phyloP scores from a whole-genome alignment of 2,797 vertebrate genomes.

The Arrhamphus sclerolepis region DNA sequence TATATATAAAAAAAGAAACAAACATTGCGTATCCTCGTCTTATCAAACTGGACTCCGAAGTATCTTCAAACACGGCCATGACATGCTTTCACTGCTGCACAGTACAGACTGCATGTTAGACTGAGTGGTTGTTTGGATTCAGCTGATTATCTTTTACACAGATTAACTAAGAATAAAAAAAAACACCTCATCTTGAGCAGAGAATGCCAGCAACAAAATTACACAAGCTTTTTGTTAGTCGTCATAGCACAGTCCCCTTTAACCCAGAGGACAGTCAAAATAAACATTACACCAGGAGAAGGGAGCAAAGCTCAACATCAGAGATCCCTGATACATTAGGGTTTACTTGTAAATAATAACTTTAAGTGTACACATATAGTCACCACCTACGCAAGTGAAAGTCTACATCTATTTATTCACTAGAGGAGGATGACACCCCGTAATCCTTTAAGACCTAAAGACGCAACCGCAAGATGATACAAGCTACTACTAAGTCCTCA shows the following conservation, averaged over 20 bases:
- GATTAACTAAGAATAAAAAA: conserved; percentile 25
- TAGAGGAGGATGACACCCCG: conserved; percentile 4
- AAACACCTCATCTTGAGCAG: conserved; percentile 14
- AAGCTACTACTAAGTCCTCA: conserved; percentile 7
- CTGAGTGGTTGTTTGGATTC: not conserved
- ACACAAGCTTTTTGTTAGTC: conserved; percentile 20
- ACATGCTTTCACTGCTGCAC: conserved; percentile 6
- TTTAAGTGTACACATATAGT: conserved; percentile 32
- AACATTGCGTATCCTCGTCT: conserved; percentile 1
- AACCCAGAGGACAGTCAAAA: conserved; percentile 19
- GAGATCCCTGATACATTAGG: conserved; percentile 26
- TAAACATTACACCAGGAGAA: conserved; percentile 9
- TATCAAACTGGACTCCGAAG: conserved; percentile 19
- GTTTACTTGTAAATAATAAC: conserved; percentile 11
- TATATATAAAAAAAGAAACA: conserved; percentile 4
- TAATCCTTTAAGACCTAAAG: conserved; percentile 68
- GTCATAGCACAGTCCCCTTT: conserved; percentile 60
- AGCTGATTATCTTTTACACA: conserved; percentile 19
- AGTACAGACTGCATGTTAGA: not conserved
- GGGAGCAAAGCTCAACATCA: conserved; percentile 27
- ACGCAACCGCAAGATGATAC: conserved; percentile 40
- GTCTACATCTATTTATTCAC: conserved; percentile 59
- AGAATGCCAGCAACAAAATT: conserved; percentile 32
- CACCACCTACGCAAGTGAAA: conserved; percentile 62
- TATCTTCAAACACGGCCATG: conserved; percentile 30